Evolutionary conservation across 2,113 vertebrate species (phyloP), one percentile per base, ranked within the genome.

Genomic region (Nothoprocta perdicaria): DNA sequence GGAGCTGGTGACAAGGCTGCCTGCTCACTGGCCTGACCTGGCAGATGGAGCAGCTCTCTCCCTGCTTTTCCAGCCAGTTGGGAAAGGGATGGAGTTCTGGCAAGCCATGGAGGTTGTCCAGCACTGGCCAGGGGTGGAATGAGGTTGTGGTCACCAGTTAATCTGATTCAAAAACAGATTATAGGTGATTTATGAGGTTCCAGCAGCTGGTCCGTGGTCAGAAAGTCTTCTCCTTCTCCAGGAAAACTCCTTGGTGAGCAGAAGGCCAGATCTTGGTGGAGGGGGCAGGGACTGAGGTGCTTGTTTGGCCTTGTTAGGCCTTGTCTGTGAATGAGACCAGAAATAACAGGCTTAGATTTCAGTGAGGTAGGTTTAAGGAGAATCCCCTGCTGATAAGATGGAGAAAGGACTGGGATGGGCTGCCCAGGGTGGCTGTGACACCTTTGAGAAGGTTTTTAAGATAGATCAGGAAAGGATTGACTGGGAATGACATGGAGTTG

Each of bases 401-500:
- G 12, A 38, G 31, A 18, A 45, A 10, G 38, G 45, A 73, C 38
- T 26, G 27, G 41, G 27, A 23, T 35, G 33, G 61, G 9, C 52
- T 65, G 74, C 38, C 12, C 65, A 43, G 45, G 38, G 58, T 66
- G 16, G 7, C 4, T 15, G 8, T 16, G 46, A 46, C 65, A 22
- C 65, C 29, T 65, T 62, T 0, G 3, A 62, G 50, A 41, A 58
- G 58, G 52, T n/a, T 84, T 66, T 57, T 52, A 46, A 45, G 72
- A 6, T 7, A 40, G 45, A 9, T 45, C 84, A 88, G 57, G 50
- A 9, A n/a, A 63, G 11, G 35, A 68, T 65, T 46, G 68, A 22
- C 0, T 48, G 60, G 74, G 31, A 87, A 53, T 12, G 55, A 31
- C 35, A 26, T 0, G 0, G 29, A 43, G n/a, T 31, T 19, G n/a